Evolutionary conservation across 2,888 invertebrate species (phyloP), one percentile per base, ranked within the genome.

Genomic region (Adineta ricciae): DNA sequence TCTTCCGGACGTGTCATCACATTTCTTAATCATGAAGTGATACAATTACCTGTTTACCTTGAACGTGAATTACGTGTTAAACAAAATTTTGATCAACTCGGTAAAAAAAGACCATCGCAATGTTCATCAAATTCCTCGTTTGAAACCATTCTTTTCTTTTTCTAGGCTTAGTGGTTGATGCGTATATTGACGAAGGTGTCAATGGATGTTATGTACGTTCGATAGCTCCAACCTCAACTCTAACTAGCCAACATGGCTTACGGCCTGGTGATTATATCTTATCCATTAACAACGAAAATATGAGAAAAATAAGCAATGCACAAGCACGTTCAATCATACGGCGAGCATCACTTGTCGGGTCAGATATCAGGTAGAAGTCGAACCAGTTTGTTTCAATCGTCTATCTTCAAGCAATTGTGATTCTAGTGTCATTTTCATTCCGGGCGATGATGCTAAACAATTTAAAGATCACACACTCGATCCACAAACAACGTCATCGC

Each of bases 241-340:
- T 72, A 72, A 32, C 83, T 16, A 83, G 36, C 52, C 83, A 85
- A 38, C 32, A 82, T 32, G 64, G 85, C 32, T 56, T 85, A 32
- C 73, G 83, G 56, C 36, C 56, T 27, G 85, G 85, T 41, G 85
- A 85, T 73, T 84, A 56, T 78, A 46, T 85, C 11, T 49, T 85
- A 41, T 82, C 82, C 11, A 83, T 85, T 32, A 85, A 85, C 27
- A 85, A 85, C 56, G 85, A 85, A 84, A 83, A 84, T 73, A 85
- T 85, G 85, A 73, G 73, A 73, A 83, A 83, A 50, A 73, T 72
- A 14, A 85, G 41, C 49, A 73, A 85, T 83, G 78, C 85, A 38
- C 83, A 52, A 46, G 85, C 85, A 38, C 56, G 82, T 36, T 83
- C 85, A 1, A 82, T 85, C 84, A 32, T 84, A 41, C 72, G 72